Base-by-base conservation (phyloP, 2,888 invertebrate species). In the Meghimatium bilineatum region DNA sequence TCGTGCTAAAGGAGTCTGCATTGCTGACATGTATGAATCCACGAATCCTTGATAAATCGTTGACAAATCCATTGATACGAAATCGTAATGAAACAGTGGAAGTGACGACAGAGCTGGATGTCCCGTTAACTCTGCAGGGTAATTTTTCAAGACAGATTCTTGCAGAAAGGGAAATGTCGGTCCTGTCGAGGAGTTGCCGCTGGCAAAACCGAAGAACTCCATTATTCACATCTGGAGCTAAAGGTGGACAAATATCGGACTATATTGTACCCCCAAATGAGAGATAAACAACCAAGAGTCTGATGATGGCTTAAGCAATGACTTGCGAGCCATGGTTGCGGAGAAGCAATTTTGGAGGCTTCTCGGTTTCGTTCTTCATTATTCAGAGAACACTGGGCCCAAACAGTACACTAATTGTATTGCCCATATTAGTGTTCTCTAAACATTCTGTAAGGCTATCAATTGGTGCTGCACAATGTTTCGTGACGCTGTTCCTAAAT, bases 131-230 rank as follows among this genome's bases (percentile, higher is more conserved):
- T 44, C 52, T 1, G 8, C 66, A 1, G 74, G 74, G 67, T 75
- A 82, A 6, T 34, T 49, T 63, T 75, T 74, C 49, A 82, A 67
- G 20, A 82, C 60, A 14, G 75, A 49, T 49, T 82, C 82, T 44
- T 44, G 49, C 14, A 75, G 1, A 72, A 60, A 82, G 10, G 82
- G 75, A 66, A 75, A 82, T 49, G 23, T 44, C 23, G 66, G 75
- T 6, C 52, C 82, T 36, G 66, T 36, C 26, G 34, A 8, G 1
- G 82, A 75, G 26, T 34, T 71, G 12, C 75, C 67, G 32, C 60
- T 75, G 12, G 82, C 67, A 44, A 82, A 66, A 5, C 82, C 74
- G 26, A 81, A 81, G 49, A 52, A 75, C 49, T 82, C 82, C 75
- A 82, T 80, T 8, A 32, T 49, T 74, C 10, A 49, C n/a, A 63